Evolutionary conservation across 2,888 invertebrate species (phyloP).

Genomic region (Nomada goodeniana): DNA sequence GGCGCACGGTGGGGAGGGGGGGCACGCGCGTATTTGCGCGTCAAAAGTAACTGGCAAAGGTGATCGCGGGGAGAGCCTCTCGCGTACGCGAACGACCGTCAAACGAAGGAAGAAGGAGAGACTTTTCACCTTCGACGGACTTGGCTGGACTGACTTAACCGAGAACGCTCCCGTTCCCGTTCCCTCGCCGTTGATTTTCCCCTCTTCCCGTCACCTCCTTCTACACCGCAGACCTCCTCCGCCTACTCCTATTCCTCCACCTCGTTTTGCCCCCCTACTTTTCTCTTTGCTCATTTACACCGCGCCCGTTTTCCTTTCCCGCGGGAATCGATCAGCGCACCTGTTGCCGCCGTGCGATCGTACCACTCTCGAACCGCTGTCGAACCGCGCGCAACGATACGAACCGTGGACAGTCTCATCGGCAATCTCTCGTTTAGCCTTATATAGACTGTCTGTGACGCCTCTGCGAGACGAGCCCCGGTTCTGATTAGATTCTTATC

Average conservation of each 20-base stretch:
- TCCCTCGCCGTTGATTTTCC: slow-evolving; percentile 43
- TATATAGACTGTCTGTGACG: slow-evolving; percentile 31
- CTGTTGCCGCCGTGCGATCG: slow-evolving; percentile 36
- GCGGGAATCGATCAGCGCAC: slow-evolving; percentile 42
- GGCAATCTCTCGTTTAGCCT: slow-evolving; percentile 19
- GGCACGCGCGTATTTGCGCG: slow-evolving; percentile 43
- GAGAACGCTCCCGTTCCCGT: slow-evolving; percentile 50
- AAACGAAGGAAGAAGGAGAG: slow-evolving; percentile 35
- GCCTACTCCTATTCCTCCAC: slow-evolving; percentile 2
- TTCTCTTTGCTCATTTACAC: slow-evolving; percentile 51
- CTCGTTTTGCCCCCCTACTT: slow-evolving; percentile 34
- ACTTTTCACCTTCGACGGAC: slow-evolving; percentile 72
- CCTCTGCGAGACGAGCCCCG: slow-evolving; percentile 11
- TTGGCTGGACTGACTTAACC: slow-evolving; percentile 62
- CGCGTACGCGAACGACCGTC: slow-evolving; percentile 1
- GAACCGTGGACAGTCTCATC: slow-evolving; percentile 1
- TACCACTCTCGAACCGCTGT: slow-evolving; percentile 24
- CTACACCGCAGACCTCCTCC: slow-evolving; percentile 4
- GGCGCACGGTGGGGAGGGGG: slow-evolving; percentile 12
- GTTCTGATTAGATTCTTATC: slow-evolving; percentile 59
- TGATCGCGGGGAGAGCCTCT: slow-evolving; percentile 20
- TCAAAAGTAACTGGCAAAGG: slow-evolving; percentile 58
- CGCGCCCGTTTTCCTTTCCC: slow-evolving; percentile 48
- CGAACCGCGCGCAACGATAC: slow-evolving; percentile 18
- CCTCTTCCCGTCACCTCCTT: slow-evolving; percentile 11